Conservation (phyloP, 1,140 invertebrate species). For the Drosophila navojoa region DNA sequence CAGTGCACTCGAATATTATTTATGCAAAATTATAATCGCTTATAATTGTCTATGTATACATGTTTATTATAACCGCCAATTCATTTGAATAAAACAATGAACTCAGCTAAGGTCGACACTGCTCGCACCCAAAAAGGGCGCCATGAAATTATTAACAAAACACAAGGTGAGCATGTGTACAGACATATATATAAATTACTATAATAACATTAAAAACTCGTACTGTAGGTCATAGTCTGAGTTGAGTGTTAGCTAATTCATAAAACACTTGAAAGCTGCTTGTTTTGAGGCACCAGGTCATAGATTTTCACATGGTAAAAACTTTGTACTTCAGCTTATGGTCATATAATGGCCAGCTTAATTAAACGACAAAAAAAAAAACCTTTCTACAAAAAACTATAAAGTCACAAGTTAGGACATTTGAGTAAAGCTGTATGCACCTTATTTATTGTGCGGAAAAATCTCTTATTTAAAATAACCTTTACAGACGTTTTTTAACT, state of each 20-base stretch:
- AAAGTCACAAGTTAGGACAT: too few species aligned
- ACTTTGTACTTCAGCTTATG: background rate
- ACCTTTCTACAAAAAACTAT: too few species aligned
- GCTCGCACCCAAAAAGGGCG: background rate
- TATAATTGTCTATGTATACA: slow-evolving; percentile 2
- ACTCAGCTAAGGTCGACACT: slow-evolving; percentile 39
- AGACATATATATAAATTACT: slow-evolving; percentile 3
- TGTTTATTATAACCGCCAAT: slow-evolving; percentile 6
- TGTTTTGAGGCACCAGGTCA: background rate
- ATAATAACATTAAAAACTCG: background rate
- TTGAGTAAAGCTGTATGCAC: too few species aligned
- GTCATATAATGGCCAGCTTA: background rate
- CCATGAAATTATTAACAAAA: slow-evolving; percentile 16
- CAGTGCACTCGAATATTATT: slow-evolving; percentile 23
- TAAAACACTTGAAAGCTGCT: background rate
- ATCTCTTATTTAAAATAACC: too few species aligned
- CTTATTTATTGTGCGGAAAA: too few species aligned
- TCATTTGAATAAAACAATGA: slow-evolving; percentile 50
- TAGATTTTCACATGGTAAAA: background rate
- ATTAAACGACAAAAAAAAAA: too few species aligned
- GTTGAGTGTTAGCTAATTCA: slow-evolving; percentile 24
- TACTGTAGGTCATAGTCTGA: slow-evolving; percentile 14
- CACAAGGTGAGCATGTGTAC: slow-evolving; percentile 20
- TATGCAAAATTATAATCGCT: slow-evolving; percentile 36
- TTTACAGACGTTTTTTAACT: too few species aligned